These are phyloP conservation scores for Trichoplusia ni DNA, from an alignment of 1,140 invertebrate species.

Conservation along the genomic window DNA sequence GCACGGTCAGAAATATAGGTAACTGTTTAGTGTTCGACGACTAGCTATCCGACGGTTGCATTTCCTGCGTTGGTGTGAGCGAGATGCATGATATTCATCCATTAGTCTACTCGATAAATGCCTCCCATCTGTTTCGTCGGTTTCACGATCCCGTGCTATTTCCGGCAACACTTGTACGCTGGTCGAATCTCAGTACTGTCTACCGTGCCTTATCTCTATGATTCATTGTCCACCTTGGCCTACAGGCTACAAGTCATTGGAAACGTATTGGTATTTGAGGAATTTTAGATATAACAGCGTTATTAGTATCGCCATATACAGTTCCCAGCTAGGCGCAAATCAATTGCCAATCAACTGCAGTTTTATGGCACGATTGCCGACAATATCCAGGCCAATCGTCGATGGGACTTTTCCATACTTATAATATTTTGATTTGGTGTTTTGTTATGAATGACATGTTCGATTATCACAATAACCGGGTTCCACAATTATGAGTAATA, in stretches of 20 bases:
- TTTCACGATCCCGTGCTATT: conserved; percentile 28
- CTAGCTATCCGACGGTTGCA: background rate
- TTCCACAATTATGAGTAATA: conserved; percentile 46
- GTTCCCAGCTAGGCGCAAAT: too few relatives aligned
- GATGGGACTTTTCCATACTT: conserved; percentile 5
- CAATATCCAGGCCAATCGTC: too few relatives aligned
- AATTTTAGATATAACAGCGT: conserved; percentile 10
- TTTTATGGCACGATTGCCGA: too few relatives aligned
- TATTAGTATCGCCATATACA: background rate
- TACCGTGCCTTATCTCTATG: conserved; percentile 21
- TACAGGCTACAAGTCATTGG: conserved; percentile 20
- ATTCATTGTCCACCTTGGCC: conserved; percentile 23
- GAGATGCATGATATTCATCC: conserved; percentile 11
- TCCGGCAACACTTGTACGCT: conserved; percentile 24
- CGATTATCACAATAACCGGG: conserved; percentile 23
- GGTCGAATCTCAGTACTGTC: conserved; percentile 11
- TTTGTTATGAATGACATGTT: conserved; percentile 17
- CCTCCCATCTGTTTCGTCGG: conserved; percentile 25
- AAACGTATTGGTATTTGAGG: conserved; percentile 14
- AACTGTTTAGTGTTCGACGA: background rate
- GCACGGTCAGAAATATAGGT: too few relatives aligned
- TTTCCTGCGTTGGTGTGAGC: background rate
- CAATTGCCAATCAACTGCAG: too few relatives aligned
- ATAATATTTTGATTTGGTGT: conserved; percentile 14
- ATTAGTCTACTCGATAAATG: conserved; percentile 19